Base-by-base conservation (phyloP, 1,140 invertebrate species). In the Parapsyche elsis region DNA sequence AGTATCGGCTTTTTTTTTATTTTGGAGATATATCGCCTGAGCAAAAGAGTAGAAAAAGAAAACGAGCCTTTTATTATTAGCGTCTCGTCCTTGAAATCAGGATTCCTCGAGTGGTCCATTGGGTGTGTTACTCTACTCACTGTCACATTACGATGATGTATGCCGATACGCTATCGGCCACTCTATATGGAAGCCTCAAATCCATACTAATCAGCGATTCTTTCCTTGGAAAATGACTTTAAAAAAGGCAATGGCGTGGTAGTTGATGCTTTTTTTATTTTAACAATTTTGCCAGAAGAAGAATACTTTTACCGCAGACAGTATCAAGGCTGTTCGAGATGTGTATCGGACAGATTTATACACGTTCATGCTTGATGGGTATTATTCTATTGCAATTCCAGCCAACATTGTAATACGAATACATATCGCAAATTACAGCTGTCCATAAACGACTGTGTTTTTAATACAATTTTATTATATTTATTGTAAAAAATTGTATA, bases 101-200 rank as follows among this genome's bases (percentile, higher is more conserved):
- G 26, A 71, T 71, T 30, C 67, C 10, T 61, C 14, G 9, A 61
- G 67, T 38, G 23, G 67, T n/a, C 67, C 14, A 38, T 14, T n/a
- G 12, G 9, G 12, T 71, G 14, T 16, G 16, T 38, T 73, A 46
- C 24, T 73, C 5, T 24, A 10, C 26, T 30, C 10, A 5, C 12
- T 73, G 71, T 73, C 71, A 73, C 45, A 73, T 73, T 73, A 73
- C 21, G 45, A 73, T 73, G 71, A 73, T 73, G 45, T 46, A 73
- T 73, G 71, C 16, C 64, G 64, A 67, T 67, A 38, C 30, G 30
- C 30, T 38, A 38, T 38, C 30, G 30, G 30, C 30, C 30, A 38
- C 30, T 38, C 30, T 38, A 38, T 38, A 38, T 38, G 30, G 30
- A 38, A 38, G 30, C 30, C 30, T 38, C 30, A 38, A 38, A 38